Conservation (phyloP, 2,113 vertebrate genomes). For the Dipodomys spectabilis region DNA sequence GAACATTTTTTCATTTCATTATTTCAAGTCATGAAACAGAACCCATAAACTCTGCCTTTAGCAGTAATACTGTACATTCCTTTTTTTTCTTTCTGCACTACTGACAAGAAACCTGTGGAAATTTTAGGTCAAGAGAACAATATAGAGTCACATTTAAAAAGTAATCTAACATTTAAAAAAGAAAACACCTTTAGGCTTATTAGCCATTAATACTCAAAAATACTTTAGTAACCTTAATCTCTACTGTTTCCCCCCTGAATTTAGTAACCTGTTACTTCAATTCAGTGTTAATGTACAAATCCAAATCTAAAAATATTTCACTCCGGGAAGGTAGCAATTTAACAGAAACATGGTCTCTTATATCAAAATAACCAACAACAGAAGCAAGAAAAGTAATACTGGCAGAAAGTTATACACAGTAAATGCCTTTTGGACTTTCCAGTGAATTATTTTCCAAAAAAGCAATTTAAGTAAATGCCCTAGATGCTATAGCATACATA, state of each 20-base stretch:
- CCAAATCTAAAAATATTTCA: constrained; percentile 25
- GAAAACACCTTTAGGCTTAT: background rate
- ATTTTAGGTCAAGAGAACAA: constrained; percentile 28
- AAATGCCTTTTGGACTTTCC: constrained; percentile 81
- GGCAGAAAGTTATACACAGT: constrained; percentile 79
- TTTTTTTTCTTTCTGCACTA: constrained; percentile 22
- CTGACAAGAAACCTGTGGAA: background rate
- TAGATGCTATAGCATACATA: constrained; percentile 82
- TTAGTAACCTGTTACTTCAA: background rate
- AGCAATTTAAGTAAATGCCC: constrained; percentile 89
- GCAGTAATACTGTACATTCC: constrained; percentile 21
- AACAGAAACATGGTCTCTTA: constrained; percentile 36
- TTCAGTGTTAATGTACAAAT: constrained; percentile 1
- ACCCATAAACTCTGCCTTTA: background rate
- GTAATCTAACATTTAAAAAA: background rate
- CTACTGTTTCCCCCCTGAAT: background rate
- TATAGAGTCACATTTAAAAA: background rate
- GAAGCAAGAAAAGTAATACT: constrained; percentile 66
- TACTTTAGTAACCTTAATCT: background rate
- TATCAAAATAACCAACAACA: constrained; percentile 45
- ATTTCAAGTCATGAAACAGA: constrained; percentile 67
- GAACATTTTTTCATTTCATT: constrained; percentile 62
- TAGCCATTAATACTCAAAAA: background rate
- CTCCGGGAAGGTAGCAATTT: constrained; percentile 50
- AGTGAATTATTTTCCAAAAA: constrained; percentile 87